Evolutionary conservation across 2,888 invertebrate species (phyloP).

Genomic region (Trimorus sp.): DNA sequence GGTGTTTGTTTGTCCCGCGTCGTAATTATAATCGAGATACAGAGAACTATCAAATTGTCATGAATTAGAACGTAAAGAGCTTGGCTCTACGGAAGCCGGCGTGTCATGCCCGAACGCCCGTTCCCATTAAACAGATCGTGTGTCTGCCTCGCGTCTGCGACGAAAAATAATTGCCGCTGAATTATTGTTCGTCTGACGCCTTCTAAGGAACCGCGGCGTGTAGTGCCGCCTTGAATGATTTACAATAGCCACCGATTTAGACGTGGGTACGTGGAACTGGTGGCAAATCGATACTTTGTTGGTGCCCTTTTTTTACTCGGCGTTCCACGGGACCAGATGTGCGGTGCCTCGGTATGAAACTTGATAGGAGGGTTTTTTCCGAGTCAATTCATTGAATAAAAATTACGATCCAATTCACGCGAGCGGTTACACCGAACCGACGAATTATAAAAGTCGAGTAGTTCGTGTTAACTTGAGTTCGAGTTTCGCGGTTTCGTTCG

Average conservation of each 20-base stretch:
- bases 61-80: constrained; percentile 10
- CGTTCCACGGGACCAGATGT: constrained; percentile 46
- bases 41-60: constrained; percentile 13
- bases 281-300: constrained; percentile 59
- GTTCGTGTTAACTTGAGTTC: constrained; percentile 14
- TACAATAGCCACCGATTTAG: constrained; percentile 60
- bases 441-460: constrained; percentile 26
- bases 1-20: constrained; percentile 35
- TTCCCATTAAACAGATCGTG: constrained; percentile 37
- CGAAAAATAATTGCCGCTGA: constrained; percentile 51
- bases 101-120: constrained; percentile 17
- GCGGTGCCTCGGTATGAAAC: constrained; percentile 22
- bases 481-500: constrained; percentile 14
- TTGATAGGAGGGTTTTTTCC: constrained; percentile 31
- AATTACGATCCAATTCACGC: constrained; percentile 1
- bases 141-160: constrained; percentile 21
- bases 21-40: constrained; percentile 22
- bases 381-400: constrained; percentile 26
- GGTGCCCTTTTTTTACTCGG: constrained; percentile 26
- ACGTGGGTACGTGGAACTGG: constrained; percentile 49
- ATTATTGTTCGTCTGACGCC: constrained; percentile 52
- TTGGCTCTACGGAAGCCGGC: constrained; percentile 13
- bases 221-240: constrained; percentile 54
- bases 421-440: not conserved
- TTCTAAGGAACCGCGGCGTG: constrained; percentile 56